These are phyloP conservation scores for Anniella stebbinsi DNA, from an alignment of 2,797 vertebrate species.

Conservation along the genomic window DNA sequence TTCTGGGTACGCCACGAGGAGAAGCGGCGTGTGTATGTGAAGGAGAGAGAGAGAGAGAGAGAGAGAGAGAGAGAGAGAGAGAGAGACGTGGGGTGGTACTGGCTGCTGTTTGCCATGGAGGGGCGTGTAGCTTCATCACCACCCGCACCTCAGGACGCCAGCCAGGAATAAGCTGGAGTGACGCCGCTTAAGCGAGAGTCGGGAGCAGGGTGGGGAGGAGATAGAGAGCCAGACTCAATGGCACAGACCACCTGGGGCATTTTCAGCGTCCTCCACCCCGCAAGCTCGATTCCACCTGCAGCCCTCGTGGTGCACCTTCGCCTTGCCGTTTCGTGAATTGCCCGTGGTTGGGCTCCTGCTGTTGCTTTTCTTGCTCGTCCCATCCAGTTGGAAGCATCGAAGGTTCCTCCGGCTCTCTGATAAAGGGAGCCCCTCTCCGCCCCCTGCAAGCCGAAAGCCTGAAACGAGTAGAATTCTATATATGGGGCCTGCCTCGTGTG, in stretches of 20 bases:
- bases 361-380: background rate
- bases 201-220: background rate
- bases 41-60: background rate
- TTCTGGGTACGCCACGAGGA: background rate
- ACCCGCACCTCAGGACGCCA: background rate
- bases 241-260: background rate
- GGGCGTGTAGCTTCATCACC: background rate
- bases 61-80: too few species aligned
- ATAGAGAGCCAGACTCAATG: background rate
- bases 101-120: background rate
- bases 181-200: background rate
- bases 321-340: background rate
- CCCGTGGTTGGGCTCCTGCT: background rate
- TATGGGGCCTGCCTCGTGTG: too few species aligned
- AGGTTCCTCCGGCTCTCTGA: too few species aligned
- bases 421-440: too few species aligned
- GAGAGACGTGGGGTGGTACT: background rate
- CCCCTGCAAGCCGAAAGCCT: too few species aligned
- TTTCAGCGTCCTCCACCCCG: background rate
- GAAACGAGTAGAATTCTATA: too few species aligned
- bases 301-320: too few species aligned
- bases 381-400: background rate
- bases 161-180: background rate
- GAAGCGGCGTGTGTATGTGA: too few species aligned
- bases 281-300: background rate